These are phyloP conservation scores for Neria commutata DNA, from an alignment of 2,888 invertebrate species.

Conservation along the genomic window DNA sequence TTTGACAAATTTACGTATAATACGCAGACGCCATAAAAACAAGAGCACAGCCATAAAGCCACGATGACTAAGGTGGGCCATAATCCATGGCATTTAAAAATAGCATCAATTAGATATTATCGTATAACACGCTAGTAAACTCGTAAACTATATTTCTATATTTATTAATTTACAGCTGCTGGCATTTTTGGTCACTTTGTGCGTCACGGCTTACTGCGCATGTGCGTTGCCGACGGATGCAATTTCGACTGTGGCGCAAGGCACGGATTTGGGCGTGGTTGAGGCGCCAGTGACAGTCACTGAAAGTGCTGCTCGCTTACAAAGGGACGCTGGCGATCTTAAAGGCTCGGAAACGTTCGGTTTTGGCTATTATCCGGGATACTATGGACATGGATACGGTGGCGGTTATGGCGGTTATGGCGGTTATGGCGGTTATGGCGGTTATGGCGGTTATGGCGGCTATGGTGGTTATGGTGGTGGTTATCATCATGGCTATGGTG, in stretches of 20 bases:
- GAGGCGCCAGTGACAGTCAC: conserved; percentile 16
- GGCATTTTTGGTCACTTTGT: neutral
- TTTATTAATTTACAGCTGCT: neutral
- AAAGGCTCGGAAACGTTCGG: conserved; percentile 42
- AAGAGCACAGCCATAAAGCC: too few species aligned
- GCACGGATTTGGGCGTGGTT: conserved; percentile 25
- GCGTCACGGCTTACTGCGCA: neutral
- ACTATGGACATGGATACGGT: conserved; percentile 20
- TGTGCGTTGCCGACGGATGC: neutral
- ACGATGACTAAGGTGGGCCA: too few species aligned
- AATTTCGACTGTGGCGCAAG: conserved; percentile 16
- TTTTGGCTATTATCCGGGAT: conserved; percentile 40
- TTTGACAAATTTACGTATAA: too few species aligned
- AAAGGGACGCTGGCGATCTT: conserved; percentile 29
- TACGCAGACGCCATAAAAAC: too few species aligned
- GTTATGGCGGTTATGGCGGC: conserved; percentile 33
- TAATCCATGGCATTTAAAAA: too few species aligned
- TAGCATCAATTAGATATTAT: too few species aligned
- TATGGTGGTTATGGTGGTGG: conserved; percentile 29
- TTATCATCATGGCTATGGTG: conserved; percentile 33
- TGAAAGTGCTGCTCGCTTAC: neutral
- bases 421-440: conserved; percentile 32
- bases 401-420: conserved; percentile 33
- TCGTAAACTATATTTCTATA: too few species aligned
- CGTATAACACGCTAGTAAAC: too few species aligned